Percentiles rank a stretch among this genome's conserved stretches.
Conservation (phyloP, 2,888 invertebrate species). For the Torymus aiolomorphi region DNA sequence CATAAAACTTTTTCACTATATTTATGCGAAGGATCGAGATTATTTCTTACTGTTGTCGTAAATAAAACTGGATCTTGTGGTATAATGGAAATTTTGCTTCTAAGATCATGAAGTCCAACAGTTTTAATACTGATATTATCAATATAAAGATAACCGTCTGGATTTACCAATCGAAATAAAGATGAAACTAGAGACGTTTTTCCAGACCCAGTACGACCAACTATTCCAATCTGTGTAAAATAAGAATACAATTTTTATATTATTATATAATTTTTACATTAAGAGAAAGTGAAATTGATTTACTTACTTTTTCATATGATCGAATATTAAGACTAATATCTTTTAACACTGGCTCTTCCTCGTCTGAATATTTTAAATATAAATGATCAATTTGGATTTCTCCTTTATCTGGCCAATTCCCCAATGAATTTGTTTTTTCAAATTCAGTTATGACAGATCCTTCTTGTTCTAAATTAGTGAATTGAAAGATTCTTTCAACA, state of each 20-base stretch:
- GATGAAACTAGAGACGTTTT: conserved; percentile 89
- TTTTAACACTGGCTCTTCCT: conserved; percentile 84
- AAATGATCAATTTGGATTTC: conserved; percentile 80
- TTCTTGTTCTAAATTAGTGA: conserved; percentile 85
- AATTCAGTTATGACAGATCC: conserved; percentile 80
- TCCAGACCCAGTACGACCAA: conserved; percentile 92
- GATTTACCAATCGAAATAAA: conserved; percentile 85
- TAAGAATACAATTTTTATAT: not conserved
- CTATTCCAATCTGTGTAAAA: conserved; percentile 83
- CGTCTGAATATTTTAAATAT: conserved; percentile 79
- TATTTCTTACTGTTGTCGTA: conserved; percentile 87
- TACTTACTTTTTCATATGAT: conserved; percentile 82
- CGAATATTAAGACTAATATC: conserved; percentile 83
- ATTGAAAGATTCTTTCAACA: conserved; percentile 89
- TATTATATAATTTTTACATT: not conserved
- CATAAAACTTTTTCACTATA: conserved; percentile 85
- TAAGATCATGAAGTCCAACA: conserved; percentile 85
- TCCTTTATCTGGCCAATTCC: conserved; percentile 83
- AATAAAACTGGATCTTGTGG: conserved; percentile 94
- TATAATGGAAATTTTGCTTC: conserved; percentile 90
- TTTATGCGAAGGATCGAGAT: conserved; percentile 88
- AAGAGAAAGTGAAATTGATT: not conserved
- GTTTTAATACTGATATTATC: conserved; percentile 84
- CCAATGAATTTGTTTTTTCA: conserved; percentile 77
- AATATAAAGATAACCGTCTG: conserved; percentile 85